phyloP scores from a whole-genome alignment of 1,140 invertebrate genomes.

The Bombyx mori region ASM3026992v2 NC_085128.1:12958001-12958500 shows the following conservation, averaged over 20 bases:
- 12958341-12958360: conserved; percentile 80
- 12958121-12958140: no score
- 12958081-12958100: no score
- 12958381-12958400: conserved; percentile 79
- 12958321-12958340: conserved; percentile 74
- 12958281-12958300: conserved; percentile 93
- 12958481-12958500: no score
- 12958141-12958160: neutral
- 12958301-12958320: conserved; percentile 79
- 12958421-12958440: neutral
- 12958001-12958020: neutral
- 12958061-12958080: no score
- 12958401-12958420: conserved; percentile 76
- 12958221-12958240: neutral
- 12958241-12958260: conserved; percentile 79
- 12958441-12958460: no score
- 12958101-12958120: no score
- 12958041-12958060: no score
- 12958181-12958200: no score
- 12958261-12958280: conserved; percentile 94
- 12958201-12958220: no score
- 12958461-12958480: no score
- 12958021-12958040: neutral
- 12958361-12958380: conserved; percentile 89
- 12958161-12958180: neutral